Evolutionary conservation across 2,113 vertebrate genomes (phyloP).

Genomic region (Propithecus coquereli): DNA sequence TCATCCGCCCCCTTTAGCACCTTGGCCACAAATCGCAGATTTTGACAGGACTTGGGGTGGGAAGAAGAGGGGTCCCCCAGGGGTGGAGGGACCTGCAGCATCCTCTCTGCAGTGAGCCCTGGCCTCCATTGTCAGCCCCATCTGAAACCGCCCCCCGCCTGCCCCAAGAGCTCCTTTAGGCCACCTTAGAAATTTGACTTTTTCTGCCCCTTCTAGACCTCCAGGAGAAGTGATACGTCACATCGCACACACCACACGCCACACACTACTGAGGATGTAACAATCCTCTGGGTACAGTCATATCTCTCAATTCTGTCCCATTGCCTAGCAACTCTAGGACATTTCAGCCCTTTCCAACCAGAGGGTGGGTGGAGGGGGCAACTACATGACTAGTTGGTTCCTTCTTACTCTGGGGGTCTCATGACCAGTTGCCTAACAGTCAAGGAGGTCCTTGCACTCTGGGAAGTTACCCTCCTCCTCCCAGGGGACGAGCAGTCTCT

Average conservation of each 20-base stretch:
- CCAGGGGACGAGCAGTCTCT: neutral
- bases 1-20: neutral
- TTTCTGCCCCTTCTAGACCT: conserved; percentile 20
- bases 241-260: neutral
- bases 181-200: conserved; percentile 8
- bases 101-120: neutral
- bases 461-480: neutral
- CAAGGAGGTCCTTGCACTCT: neutral
- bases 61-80: neutral
- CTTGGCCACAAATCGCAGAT: neutral
- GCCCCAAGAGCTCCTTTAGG: neutral
- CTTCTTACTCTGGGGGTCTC: conserved; percentile 24
- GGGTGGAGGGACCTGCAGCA: neutral
- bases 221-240: neutral
- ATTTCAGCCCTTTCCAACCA: conserved; percentile 58
- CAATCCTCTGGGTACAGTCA: conserved; percentile 51
- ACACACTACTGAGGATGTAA: neutral
- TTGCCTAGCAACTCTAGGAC: conserved; percentile 70
- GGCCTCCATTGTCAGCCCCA: neutral
- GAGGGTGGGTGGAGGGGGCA: conserved; percentile 38
- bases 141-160: neutral
- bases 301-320: conserved; percentile 31
- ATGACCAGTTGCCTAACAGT: neutral
- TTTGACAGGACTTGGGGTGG: neutral
- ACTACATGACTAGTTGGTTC: neutral